These are phyloP conservation scores for Protobothrops flavoviridis DNA, from an alignment of 2,113 vertebrate genomes.

Conservation along the genomic window DNA sequence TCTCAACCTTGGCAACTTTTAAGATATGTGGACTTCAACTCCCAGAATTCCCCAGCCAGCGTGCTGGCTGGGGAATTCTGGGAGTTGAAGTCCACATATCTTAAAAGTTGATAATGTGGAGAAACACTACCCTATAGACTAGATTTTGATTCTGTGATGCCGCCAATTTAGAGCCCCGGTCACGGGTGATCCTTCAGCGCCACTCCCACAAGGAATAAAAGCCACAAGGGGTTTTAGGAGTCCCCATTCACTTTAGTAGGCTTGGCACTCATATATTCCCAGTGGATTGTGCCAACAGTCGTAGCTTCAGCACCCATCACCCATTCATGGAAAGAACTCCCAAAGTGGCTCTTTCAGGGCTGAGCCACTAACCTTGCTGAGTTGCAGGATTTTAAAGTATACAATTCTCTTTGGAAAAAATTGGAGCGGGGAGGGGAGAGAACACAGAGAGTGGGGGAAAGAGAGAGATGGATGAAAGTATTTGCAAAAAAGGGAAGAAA, in stretches of 20 bases:
- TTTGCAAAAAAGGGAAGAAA: too few relatives aligned
- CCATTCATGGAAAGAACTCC: neutral
- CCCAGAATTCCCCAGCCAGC: neutral
- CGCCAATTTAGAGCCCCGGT: neutral
- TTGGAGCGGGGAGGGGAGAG: too few relatives aligned
- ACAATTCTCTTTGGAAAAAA: constrained; percentile 27
- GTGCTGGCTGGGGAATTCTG: too few relatives aligned
- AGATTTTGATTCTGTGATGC: too few relatives aligned
- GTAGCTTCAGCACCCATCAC: neutral
- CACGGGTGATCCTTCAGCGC: neutral
- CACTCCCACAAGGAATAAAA: neutral
- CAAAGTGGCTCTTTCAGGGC: neutral
- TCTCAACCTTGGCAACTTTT: neutral
- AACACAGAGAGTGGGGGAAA: too few relatives aligned
- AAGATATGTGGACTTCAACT: neutral
- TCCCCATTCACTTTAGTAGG: neutral
- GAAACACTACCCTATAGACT: too few relatives aligned
- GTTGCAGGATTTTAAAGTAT: constrained; percentile 28
- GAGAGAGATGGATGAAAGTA: too few relatives aligned
- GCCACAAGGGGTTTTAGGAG: neutral
- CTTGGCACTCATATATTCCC: neutral
- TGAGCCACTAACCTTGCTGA: constrained; percentile 21
- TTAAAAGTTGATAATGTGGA: too few relatives aligned
- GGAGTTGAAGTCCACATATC: too few relatives aligned
- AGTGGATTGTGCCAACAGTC: neutral